Percentiles rank a stretch among this genome's conserved stretches.
These are phyloP conservation scores for Plodia interpunctella DNA, from an alignment of 1,140 invertebrate genomes.

Conservation along the genomic window DNA sequence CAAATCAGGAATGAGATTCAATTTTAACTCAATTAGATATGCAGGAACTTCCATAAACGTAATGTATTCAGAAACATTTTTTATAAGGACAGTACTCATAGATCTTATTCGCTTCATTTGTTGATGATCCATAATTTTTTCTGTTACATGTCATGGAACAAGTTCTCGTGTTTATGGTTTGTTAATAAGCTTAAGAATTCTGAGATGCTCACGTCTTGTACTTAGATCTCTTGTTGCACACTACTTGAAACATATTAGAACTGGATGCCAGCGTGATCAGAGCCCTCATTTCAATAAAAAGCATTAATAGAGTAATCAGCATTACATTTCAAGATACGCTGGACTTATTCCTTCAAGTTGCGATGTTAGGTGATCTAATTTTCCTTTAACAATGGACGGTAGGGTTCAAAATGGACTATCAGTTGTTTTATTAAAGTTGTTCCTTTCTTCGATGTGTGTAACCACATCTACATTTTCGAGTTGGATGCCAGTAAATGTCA, in stretches of 20 bases:
- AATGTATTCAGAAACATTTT: conserved; percentile 39
- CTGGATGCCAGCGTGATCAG: conserved; percentile 42
- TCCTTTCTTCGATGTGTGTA: conserved; percentile 45
- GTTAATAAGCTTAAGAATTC: conserved; percentile 52
- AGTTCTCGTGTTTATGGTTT: conserved; percentile 29
- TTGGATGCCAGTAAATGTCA: conserved; percentile 74
- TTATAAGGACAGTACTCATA: conserved; percentile 20
- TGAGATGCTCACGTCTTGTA: conserved; percentile 46
- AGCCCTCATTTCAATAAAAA: conserved; percentile 59
- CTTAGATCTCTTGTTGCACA: conserved; percentile 56
- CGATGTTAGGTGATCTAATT: conserved; percentile 26
- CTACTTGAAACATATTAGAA: conserved; percentile 60
- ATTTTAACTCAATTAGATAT: conserved; percentile 70
- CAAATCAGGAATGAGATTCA: conserved; percentile 60
- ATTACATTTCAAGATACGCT: conserved; percentile 56
- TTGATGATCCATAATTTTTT: conserved; percentile 18
- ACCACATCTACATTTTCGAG: conserved; percentile 73
- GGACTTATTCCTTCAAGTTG: conserved; percentile 37
- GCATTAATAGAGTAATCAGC: conserved; percentile 64
- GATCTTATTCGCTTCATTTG: conserved; percentile 17
- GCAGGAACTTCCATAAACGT: conserved; percentile 57
- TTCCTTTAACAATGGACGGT: conserved; percentile 32
- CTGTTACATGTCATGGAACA: conserved; percentile 26
- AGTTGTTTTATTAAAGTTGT: not conserved
- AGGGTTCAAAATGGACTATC: conserved; percentile 34